Evolutionary conservation across 1,140 invertebrate species (phyloP), one percentile per base, ranked within the genome.

Genomic region (Megathymus violae): DNA sequence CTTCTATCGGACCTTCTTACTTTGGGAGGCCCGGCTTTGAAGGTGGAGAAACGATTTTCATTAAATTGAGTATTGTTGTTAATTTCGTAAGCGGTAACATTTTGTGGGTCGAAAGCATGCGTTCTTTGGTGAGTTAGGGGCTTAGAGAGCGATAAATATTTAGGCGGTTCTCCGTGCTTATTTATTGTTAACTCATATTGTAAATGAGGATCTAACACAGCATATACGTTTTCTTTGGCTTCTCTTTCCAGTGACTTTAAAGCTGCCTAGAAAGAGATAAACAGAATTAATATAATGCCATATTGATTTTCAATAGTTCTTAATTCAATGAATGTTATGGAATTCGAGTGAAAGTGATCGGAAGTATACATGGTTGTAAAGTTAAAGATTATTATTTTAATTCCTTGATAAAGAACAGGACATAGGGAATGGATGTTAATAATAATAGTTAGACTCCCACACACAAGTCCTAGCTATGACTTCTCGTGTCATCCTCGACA

Each of bases 141-240:
- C 68, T 90, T 89, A 62, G 89, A 91, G 56, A 91, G 85, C 66
- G 89, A 89, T 78, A 92, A 82, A 76, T 91, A 84, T 52, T 89
- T 92, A 76, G 91, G 86, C 73, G 89, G 90, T 69, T 90, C 84
- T 65, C 91, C 91, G 70, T 82, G 78, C 62, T 91, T 89, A 74
- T 90, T 91, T 70, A 92, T 92, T 64, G 88, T 91, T 78, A 92
- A 81, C 69, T 91, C 91, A 74, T 92, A 92, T 75, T 92, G 89
- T 75, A 92, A 88, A 78, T 88, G 89, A 74, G 91, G 91, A 63
- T 91, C 90, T 73, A 91, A 61, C 52, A 91, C 81, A 81, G 91
- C 91, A 82, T 91, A 92, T 43, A 92, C 88, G 71, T 91, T 91
- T 77, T 92, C 91, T 88, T 91, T 92, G 84, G 87, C 85, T 89